These are phyloP conservation scores for Callopanchax toddi DNA, from an alignment of 2,113 vertebrate genomes.

Conservation along the genomic window DNA sequence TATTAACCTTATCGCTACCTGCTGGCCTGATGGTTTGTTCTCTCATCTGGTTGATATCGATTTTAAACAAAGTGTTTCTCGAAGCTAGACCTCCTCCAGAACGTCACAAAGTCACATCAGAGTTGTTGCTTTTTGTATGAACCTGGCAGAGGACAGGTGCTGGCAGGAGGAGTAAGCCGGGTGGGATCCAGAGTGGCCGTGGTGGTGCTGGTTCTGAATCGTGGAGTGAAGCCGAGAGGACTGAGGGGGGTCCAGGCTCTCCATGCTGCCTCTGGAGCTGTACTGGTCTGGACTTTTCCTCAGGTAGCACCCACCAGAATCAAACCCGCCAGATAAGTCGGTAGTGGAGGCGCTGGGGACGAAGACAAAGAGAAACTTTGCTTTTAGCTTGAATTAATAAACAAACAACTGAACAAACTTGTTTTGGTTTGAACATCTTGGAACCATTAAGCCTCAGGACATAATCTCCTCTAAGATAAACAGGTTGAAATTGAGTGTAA, in stretches of 20 bases:
- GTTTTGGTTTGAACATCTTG: too few relatives aligned
- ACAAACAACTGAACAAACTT: too few relatives aligned
- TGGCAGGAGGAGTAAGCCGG: conserved; percentile 87
- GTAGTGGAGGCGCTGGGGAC: conserved; percentile 87
- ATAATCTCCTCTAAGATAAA: too few relatives aligned
- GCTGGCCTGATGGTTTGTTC: too few relatives aligned
- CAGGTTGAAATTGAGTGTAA: too few relatives aligned
- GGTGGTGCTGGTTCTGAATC: conserved; percentile 54
- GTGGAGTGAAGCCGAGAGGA: conserved; percentile 43
- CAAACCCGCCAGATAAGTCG: conserved; percentile 85
- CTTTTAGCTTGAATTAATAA: background rate
- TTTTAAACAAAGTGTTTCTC: too few relatives aligned
- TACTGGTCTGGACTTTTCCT: conserved; percentile 94
- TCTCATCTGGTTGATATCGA: too few relatives aligned
- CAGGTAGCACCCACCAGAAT: conserved; percentile 76
- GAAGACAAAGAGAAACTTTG: conserved; percentile 6
- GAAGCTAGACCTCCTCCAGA: too few relatives aligned
- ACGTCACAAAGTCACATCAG: too few relatives aligned
- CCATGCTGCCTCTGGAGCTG: conserved; percentile 96
- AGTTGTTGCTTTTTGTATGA: background rate
- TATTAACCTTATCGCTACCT: too few relatives aligned
- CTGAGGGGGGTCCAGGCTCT: conserved; percentile 87
- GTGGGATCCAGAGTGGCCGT: conserved; percentile 53
- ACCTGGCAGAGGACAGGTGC: conserved; percentile 90
- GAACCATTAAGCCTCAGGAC: too few relatives aligned